phyloP scores from a whole-genome alignment of 2,797 vertebrate genomes.

The Erethizon dorsatum region DNA sequence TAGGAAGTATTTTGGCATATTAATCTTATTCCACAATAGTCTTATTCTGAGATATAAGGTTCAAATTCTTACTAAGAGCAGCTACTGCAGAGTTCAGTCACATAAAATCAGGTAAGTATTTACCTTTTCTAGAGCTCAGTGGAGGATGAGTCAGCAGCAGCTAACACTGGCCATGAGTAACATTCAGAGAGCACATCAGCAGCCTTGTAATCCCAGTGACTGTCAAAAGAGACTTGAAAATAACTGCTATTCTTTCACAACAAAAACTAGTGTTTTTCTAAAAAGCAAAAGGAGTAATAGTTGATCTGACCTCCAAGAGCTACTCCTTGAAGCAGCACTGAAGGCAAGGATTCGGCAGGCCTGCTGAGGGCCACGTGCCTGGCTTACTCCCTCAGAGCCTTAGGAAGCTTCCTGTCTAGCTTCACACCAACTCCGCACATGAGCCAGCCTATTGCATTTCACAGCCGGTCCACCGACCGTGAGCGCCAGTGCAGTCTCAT shows the following conservation, averaged over 20 bases:
- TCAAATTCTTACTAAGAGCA: conserved; percentile 52
- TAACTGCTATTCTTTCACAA: conserved; percentile 26
- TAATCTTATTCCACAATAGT: neutral
- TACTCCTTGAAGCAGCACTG: conserved; percentile 22
- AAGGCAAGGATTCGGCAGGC: neutral
- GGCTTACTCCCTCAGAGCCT: neutral
- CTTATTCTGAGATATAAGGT: conserved; percentile 4
- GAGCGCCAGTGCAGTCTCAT: neutral
- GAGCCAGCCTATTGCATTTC: neutral
- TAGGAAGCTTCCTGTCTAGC: neutral
- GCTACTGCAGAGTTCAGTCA: conserved; percentile 44
- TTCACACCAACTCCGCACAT: rapidly evolving
- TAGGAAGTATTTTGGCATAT: neutral
- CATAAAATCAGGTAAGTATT: neutral
- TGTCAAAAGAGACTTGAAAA: conserved; percentile 59
- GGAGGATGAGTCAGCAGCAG: conserved; percentile 4
- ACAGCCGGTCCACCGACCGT: neutral
- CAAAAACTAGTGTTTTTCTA: conserved; percentile 24
- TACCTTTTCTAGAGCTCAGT: conserved; percentile 17
- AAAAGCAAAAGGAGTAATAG: neutral
- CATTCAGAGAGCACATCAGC: conserved; percentile 58
- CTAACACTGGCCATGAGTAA: conserved; percentile 55
- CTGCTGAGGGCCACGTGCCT: neutral
- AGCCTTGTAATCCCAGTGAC: conserved; percentile 65
- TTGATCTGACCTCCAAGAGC: conserved; percentile 53